phyloP scores from a whole-genome alignment of 2,888 invertebrate species.

The Muschampia plurimacula region DNA sequence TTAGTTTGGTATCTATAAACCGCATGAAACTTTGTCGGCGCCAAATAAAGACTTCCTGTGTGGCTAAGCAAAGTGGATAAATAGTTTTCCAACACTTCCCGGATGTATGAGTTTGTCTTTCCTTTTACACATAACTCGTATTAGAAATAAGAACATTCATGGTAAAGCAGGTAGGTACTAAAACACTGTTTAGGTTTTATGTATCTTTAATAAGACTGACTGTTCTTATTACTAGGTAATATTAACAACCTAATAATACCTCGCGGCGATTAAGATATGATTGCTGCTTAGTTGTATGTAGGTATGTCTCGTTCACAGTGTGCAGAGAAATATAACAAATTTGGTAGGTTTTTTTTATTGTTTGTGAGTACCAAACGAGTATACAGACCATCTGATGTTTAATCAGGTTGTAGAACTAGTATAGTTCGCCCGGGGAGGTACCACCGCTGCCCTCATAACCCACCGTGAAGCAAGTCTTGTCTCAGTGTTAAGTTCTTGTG shows the following conservation, averaged over 20 bases:
- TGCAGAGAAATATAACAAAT: too few species aligned
- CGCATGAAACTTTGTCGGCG: slow-evolving; percentile 64
- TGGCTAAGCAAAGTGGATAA: slow-evolving; percentile 49
- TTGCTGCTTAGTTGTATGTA: not conserved
- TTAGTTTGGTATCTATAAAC: slow-evolving; percentile 58
- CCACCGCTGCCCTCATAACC: too few species aligned
- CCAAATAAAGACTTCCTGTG: slow-evolving; percentile 76
- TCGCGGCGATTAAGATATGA: slow-evolving; percentile 15
- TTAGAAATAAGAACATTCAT: slow-evolving; percentile 12
- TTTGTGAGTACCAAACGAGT: too few species aligned
- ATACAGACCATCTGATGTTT: too few species aligned
- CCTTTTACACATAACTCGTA: slow-evolving; percentile 18
- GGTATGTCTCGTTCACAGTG: not conserved
- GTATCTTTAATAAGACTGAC: not conserved
- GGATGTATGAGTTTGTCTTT: slow-evolving; percentile 37
- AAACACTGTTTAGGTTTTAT: not conserved
- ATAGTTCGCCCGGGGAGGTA: too few species aligned
- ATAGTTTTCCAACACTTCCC: slow-evolving; percentile 32
- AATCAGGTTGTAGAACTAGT: too few species aligned
- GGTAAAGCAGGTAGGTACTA: not conserved
- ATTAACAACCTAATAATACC: slow-evolving; percentile 5
- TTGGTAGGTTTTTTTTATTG: too few species aligned
- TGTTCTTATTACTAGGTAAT: not conserved
- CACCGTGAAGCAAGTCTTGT: too few species aligned
- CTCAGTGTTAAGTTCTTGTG: too few species aligned